Evolutionary conservation across 2,888 invertebrate species (phyloP).

Genomic region (Caenorhabditis becei): DNA sequence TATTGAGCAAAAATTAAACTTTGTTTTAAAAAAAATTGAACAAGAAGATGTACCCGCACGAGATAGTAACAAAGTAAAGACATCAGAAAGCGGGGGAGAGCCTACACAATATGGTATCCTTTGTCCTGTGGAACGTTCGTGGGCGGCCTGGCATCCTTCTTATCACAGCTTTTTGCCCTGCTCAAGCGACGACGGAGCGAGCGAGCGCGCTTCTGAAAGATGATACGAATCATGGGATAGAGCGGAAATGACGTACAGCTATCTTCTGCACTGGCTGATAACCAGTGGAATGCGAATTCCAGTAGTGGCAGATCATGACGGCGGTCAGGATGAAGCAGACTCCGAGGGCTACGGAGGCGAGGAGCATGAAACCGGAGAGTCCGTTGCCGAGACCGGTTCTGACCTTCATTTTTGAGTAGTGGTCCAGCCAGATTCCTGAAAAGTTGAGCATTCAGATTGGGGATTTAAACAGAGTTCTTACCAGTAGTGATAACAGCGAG

Average conservation of each 20-base stretch:
- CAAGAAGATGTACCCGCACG: conserved; percentile 16
- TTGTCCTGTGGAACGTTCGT: conserved; percentile 60
- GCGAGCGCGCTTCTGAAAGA: conserved; percentile 73
- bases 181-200: conserved; percentile 73
- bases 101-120: conserved; percentile 69
- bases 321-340: conserved; percentile 80
- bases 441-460: background rate
- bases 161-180: conserved; percentile 72
- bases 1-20: conserved; percentile 15
- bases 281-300: conserved; percentile 78
- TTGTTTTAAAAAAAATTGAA: conserved; percentile 1
- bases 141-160: conserved; percentile 58
- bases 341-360: conserved; percentile 77
- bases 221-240: background rate
- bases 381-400: conserved; percentile 79
- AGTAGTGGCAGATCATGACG: conserved; percentile 80
- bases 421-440: conserved; percentile 79
- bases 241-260: conserved; percentile 68
- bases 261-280: conserved; percentile 79
- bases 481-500: conserved; percentile 79
- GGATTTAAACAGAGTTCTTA: background rate
- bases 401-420: conserved; percentile 79
- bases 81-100: background rate
- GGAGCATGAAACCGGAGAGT: conserved; percentile 78
- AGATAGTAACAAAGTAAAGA: conserved; percentile 23